phyloP scores from a whole-genome alignment of 2,888 invertebrate species.

The Melipona beecheii region DNA sequence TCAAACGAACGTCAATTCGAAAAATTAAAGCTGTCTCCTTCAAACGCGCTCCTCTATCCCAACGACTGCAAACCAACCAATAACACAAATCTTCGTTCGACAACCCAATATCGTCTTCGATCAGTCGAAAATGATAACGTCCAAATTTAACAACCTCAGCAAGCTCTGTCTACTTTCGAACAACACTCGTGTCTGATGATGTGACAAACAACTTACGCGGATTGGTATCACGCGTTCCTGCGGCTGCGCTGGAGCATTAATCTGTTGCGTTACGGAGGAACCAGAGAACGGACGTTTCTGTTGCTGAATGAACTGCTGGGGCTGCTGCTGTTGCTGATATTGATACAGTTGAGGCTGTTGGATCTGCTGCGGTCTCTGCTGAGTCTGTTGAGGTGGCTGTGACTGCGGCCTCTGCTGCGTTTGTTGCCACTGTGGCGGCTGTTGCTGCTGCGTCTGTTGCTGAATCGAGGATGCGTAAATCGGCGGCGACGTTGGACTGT shows the following conservation, averaged over 20 bases:
- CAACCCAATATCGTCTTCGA: background rate
- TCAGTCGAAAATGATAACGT: background rate
- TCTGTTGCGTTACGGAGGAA: constrained; percentile 53
- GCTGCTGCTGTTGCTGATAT: constrained; percentile 50
- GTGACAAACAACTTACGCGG: constrained; percentile 54
- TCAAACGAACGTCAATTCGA: background rate
- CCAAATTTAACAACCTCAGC: background rate
- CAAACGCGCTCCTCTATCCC: background rate
- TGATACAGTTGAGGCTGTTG: constrained; percentile 45
- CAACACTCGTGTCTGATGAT: background rate
- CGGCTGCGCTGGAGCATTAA: constrained; percentile 63
- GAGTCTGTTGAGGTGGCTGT: constrained; percentile 44
- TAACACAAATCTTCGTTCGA: background rate
- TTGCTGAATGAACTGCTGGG: constrained; percentile 44
- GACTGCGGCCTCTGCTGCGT: constrained; percentile 43
- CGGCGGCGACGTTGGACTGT: constrained; percentile 59
- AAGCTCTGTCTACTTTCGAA: background rate
- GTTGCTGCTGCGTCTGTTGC: constrained; percentile 15
- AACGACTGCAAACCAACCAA: background rate
- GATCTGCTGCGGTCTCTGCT: constrained; percentile 11
- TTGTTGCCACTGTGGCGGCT: constrained; percentile 16
- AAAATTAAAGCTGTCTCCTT: background rate
- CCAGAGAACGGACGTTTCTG: constrained; percentile 51
- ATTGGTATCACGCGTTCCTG: constrained; percentile 77
- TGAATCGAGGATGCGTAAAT: constrained; percentile 45